Base-by-base conservation (phyloP, 2,113 vertebrate genomes). In the Panthera tigris region DNA sequence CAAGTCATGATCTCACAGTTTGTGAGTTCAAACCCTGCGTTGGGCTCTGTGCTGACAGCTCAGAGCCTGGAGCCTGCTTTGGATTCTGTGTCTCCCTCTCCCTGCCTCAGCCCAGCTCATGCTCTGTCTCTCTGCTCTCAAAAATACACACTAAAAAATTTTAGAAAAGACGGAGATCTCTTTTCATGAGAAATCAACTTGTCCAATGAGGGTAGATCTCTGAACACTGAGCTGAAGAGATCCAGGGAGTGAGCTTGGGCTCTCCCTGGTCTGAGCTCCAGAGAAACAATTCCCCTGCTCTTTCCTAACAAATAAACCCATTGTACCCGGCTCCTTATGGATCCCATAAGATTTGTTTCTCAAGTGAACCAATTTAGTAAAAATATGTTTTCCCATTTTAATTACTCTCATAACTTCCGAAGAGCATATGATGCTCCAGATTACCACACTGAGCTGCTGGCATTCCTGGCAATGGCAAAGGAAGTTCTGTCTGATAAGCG, bases 351-450 rank as follows among this genome's bases (percentile, higher is more conserved):
- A 95, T 89, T 95, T 96, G 85, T 88, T 96, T 96, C 89, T 80
- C 31, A 85, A 93, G 78, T 63, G 65, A 91, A 55, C 94, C 55
- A 95, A 71, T 97, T 97, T 87, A 95, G 76, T 88, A 73, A 97
- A 97, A 94, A 76, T 91, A 85, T 91, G 82, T 95, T 96, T 97
- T 97, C 89, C 71, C 61, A 85, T 93, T 97, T 96, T 93, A 97
- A 97, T 91, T 89, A 96, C 86, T 97, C 81, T 85, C 61, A 45
- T 89, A 93, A 95, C 61, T 97, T 97, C 95, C 14, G 33, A 95
- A 96, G 73, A 85, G 55, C 16, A 27, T 74, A 45, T 9, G 45
- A 69, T 90, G 31, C 48, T 93, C 82, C 45, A 94, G 74, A 94
- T 97, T 52, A 91, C 66, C 61, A 84, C 85, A 76, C 52, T 36